A percentile compares a stretch with the other conserved stretches of the same genome.
phyloP scores from a whole-genome alignment of 2,113 vertebrate genomes.

The Telmatochromis sp. region DNA sequence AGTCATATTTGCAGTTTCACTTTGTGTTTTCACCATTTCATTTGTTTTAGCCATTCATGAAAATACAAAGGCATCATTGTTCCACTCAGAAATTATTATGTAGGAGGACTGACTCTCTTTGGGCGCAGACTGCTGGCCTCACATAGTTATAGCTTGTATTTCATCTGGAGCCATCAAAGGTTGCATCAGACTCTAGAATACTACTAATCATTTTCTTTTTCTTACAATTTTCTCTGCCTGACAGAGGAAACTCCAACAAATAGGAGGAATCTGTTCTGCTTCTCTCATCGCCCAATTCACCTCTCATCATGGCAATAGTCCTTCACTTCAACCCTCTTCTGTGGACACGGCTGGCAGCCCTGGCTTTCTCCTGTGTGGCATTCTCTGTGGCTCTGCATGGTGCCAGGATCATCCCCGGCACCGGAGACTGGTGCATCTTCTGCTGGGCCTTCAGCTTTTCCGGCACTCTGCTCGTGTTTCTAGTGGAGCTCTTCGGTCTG shows the following conservation, averaged over 20 bases:
- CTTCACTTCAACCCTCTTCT: conserved; percentile 69
- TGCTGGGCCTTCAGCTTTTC: conserved; percentile 86
- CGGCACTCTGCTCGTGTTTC: conserved; percentile 74
- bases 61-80: conserved; percentile 37
- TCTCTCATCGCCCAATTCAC: not conserved
- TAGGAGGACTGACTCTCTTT: not conserved
- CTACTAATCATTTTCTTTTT: not conserved
- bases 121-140: not conserved
- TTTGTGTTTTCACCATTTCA: not conserved
- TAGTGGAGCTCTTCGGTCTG: conserved; percentile 77
- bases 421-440: conserved; percentile 79
- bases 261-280: not conserved
- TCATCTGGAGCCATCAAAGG: not conserved
- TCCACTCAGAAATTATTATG: not conserved
- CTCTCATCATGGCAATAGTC: conserved; percentile 68
- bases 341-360: conserved; percentile 76
- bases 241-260: not conserved
- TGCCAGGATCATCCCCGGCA: fast-evolving
- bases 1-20: conserved; percentile 4
- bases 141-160: not conserved
- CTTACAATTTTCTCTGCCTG: not conserved
- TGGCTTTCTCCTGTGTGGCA: conserved; percentile 78
- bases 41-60: conserved; percentile 1
- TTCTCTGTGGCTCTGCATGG: conserved; percentile 79
- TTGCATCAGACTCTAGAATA: fast-evolving